Percentiles rank a stretch among this genome's conserved stretches.
These are phyloP conservation scores for Hippocampus mohnikei DNA, from an alignment of 2,113 vertebrate species.

Conservation along the genomic window DNA sequence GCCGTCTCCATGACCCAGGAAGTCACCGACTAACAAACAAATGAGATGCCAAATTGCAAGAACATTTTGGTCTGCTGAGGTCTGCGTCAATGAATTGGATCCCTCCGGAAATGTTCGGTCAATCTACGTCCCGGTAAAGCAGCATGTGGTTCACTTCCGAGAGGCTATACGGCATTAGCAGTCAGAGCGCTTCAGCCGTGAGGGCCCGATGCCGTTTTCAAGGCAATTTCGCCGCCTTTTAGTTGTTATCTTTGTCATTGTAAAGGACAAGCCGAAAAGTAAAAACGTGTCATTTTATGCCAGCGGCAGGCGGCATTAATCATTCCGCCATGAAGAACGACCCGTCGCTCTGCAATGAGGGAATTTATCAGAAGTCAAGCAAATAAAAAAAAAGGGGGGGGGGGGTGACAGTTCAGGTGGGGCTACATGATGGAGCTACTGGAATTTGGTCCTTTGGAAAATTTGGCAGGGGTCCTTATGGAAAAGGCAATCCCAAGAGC, in stretches of 20 bases:
- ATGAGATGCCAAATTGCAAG: no score
- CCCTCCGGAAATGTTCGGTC: no score
- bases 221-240: background rate
- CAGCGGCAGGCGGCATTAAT: background rate
- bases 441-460: background rate
- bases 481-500: background rate
- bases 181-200: background rate
- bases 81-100: no score
- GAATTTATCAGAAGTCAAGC: background rate
- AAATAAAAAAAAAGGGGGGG: background rate
- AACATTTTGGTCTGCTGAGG: no score
- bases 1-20: no score
- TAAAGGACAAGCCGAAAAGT: background rate
- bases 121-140: background rate
- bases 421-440: background rate
- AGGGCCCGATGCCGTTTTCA: background rate
- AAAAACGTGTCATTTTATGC: slow-evolving; percentile 7
- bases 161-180: background rate
- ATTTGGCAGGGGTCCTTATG: background rate
- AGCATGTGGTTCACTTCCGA: background rate
- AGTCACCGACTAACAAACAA: no score
- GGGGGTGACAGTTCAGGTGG: background rate
- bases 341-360: background rate
- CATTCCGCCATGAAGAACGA: background rate
- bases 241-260: slow-evolving; percentile 4